Base-by-base conservation (phyloP, 2,888 invertebrate species). In the Pherbina coryleti region DNA sequence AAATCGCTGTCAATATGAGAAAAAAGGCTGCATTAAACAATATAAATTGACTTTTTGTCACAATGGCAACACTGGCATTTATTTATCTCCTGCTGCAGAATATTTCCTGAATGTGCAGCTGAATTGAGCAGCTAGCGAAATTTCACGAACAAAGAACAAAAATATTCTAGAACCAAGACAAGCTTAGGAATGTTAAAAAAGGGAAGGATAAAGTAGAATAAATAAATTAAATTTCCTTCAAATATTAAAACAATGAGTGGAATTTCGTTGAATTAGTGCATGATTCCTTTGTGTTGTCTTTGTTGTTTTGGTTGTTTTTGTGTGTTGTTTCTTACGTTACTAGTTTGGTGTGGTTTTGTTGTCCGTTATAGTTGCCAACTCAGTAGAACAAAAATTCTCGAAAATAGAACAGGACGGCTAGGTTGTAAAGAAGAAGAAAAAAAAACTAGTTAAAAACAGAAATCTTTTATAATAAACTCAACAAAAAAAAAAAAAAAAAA, bases 21-120 rank as follows among this genome's bases (percentile, higher is more conserved):
- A 14, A 11, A 44, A 14, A 28, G 66, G 9, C 51, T n/a, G 19
- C 64, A 51, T 11, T n/a, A 31, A 55, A 75, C 55, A 31, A 75
- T 34, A 67, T 75, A 66, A 75, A 75, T 75, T 66, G 53, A 75
- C 66, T 75, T 75, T 66, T 66, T 75, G 75, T 75, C 64, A 49
- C 66, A 19, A 49, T 51, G 74, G 74, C 74, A 66, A 75, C 66
- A 14, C 73, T 73, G 69, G 49, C 66, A 25, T 17, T 44, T n/a
- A 19, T 34, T 34, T 66, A 31, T 66, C 19, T 66, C n/a, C 31
- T 34, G 44, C 49, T 22, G 44, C n/a, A 17, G 22, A 66, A n/a
- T 19, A 34, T 34, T n/a, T n/a, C n/a, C 34, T 19, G 34, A n/a
- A 64, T 11, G 44, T 44, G 44, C 44, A 44, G 11, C 44, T 44